Conservation (phyloP, 2,888 invertebrate species). For the Rhagophthalmus giganteus region DNA sequence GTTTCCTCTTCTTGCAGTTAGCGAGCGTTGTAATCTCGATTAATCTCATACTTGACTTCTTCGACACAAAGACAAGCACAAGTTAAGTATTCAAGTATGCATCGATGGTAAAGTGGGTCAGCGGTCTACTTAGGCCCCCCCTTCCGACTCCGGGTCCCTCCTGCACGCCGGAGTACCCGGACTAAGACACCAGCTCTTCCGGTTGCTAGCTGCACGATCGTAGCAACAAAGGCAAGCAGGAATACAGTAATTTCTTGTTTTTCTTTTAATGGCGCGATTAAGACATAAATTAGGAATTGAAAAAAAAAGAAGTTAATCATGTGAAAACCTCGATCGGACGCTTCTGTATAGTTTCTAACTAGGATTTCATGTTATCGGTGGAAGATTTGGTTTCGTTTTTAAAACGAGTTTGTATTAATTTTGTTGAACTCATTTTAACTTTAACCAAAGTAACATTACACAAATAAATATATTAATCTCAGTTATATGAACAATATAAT, state of each 20-base stretch:
- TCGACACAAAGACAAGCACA: conserved; percentile 30
- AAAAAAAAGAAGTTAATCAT: not conserved
- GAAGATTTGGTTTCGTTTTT: too few relatives aligned
- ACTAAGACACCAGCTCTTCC: conserved; percentile 47
- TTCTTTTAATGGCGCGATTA: not conserved
- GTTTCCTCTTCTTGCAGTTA: too few relatives aligned
- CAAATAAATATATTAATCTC: too few relatives aligned
- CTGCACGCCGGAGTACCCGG: conserved; percentile 39
- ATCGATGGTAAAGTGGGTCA: conserved; percentile 51
- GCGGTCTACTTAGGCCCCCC: conserved; percentile 48
- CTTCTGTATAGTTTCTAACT: too few relatives aligned
- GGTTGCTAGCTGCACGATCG: conserved; percentile 38
- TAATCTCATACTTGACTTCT: conserved; percentile 31
- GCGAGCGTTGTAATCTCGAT: conserved; percentile 22
- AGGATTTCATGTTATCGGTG: too few relatives aligned
- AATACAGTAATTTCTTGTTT: not conserved
- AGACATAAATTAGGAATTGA: not conserved
- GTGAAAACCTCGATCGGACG: too few relatives aligned
- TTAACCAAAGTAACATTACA: too few relatives aligned
- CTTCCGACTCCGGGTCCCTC: conserved; percentile 42
- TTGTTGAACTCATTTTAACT: too few relatives aligned
- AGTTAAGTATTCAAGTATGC: conserved; percentile 34
- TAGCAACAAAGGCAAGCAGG: conserved; percentile 21
- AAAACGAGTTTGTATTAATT: too few relatives aligned
- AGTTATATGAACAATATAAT: too few relatives aligned